These are phyloP conservation scores for Nysson spinosus DNA, from an alignment of 2,888 invertebrate genomes.

Conservation along the genomic window DNA sequence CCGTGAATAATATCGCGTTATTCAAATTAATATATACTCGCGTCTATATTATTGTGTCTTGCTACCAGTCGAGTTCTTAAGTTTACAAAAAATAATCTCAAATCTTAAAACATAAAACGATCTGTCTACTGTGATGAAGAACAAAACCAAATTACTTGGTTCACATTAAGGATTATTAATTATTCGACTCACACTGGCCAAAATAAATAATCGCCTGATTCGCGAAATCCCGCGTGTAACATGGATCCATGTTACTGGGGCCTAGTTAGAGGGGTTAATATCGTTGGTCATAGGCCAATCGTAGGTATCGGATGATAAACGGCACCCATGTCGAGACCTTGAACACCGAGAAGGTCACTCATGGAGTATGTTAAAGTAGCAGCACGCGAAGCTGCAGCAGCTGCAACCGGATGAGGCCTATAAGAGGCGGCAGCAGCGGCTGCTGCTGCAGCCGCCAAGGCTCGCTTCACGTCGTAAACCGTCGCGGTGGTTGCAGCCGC, in stretches of 20 bases:
- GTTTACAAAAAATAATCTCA: too few relatives aligned
- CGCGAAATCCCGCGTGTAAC: background rate
- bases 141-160: too few relatives aligned
- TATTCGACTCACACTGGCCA: too few relatives aligned
- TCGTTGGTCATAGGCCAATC: constrained; percentile 84
- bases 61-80: too few relatives aligned
- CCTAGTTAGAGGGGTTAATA: constrained; percentile 73
- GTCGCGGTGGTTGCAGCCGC: constrained; percentile 75
- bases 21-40: too few relatives aligned
- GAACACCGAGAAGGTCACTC: constrained; percentile 85
- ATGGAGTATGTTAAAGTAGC: constrained; percentile 83
- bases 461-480: constrained; percentile 80
- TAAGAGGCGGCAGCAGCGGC: constrained; percentile 82
- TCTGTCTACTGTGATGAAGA: too few relatives aligned
- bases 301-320: constrained; percentile 86
- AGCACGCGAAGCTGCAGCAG: constrained; percentile 74
- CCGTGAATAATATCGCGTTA: too few relatives aligned
- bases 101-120: too few relatives aligned
- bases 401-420: constrained; percentile 78
- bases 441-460: constrained; percentile 78
- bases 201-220: too few relatives aligned
- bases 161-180: too few relatives aligned
- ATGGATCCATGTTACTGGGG: constrained; percentile 64
- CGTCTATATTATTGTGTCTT: too few relatives aligned
- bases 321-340: constrained; percentile 83